Conservation (phyloP, 2,888 invertebrate species). For the Diloba caeruleocephala region DNA sequence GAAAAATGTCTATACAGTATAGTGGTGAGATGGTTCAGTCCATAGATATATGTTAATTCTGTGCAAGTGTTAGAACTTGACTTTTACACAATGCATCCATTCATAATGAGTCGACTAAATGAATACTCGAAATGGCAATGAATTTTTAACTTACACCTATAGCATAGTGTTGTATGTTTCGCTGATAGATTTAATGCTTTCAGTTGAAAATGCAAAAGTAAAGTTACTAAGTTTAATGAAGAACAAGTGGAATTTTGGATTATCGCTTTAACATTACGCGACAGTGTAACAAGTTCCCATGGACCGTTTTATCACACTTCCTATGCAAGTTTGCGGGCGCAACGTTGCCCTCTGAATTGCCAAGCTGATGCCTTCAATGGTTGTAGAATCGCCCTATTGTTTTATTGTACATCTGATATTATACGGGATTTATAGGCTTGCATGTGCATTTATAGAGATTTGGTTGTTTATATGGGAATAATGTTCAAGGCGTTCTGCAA, state of each 20-base stretch:
- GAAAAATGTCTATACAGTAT: not conserved
- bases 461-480: slow-evolving; percentile 12
- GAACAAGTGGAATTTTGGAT: too few relatives aligned
- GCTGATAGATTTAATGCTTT: slow-evolving; percentile 1
- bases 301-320: slow-evolving; percentile 74
- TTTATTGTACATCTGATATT: slow-evolving; percentile 51
- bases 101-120: slow-evolving; percentile 1
- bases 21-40: not conserved
- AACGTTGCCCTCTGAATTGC: slow-evolving; percentile 51
- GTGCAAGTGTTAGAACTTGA: slow-evolving; percentile 1
- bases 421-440: slow-evolving; percentile 37
- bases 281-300: slow-evolving; percentile 55
- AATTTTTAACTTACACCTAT: not conserved
- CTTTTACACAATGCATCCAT: not conserved
- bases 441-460: slow-evolving; percentile 29
- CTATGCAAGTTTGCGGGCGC: slow-evolving; percentile 58
- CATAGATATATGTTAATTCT: slow-evolving; percentile 2
- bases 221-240: not conserved
- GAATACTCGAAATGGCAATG: slow-evolving; percentile 1
- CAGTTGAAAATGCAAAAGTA: not conserved
- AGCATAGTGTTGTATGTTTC: too few relatives aligned
- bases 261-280: slow-evolving; percentile 24
- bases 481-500: slow-evolving; percentile 6
- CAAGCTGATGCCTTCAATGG: slow-evolving; percentile 48
- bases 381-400: slow-evolving; percentile 55